These are phyloP conservation scores for Cassiopea andromeda DNA, from an alignment of 30 jellyfish, hydroid and myxozoan species.

Conservation along the genomic window DNA sequence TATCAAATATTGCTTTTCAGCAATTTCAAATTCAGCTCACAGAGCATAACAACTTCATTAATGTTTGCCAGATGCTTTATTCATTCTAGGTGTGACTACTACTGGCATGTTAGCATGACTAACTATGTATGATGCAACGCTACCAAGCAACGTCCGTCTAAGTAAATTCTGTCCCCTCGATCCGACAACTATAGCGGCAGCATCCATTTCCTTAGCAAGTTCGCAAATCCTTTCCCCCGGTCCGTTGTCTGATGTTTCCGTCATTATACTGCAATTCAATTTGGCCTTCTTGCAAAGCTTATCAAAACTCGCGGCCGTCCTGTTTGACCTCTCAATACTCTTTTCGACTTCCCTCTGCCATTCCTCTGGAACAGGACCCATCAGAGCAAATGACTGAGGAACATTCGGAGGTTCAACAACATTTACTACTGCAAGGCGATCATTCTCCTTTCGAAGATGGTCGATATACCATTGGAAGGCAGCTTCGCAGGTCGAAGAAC, in stretches of 20 bases:
- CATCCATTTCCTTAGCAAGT: constrained; percentile 68
- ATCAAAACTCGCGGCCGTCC: constrained; percentile 54
- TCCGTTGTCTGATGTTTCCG: constrained; percentile 71
- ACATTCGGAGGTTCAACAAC: constrained; percentile 79
- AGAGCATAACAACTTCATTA: not conserved
- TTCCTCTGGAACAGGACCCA: constrained; percentile 73
- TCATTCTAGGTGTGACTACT: constrained; percentile 70
- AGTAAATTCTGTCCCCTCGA: constrained; percentile 83
- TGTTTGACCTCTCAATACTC: constrained; percentile 61
- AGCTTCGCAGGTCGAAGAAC: constrained; percentile 67
- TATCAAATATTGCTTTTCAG: too few relatives aligned
- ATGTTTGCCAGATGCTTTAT: not conserved
- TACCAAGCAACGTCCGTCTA: constrained; percentile 87
- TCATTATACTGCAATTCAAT: constrained; percentile 43
- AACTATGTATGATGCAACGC: constrained; percentile 81
- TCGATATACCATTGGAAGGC: constrained; percentile 80
- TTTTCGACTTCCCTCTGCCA: constrained; percentile 74
- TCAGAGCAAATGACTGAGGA: constrained; percentile 60
- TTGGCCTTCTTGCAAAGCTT: constrained; percentile 54
- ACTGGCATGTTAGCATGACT: constrained; percentile 76
- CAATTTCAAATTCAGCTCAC: not conserved
- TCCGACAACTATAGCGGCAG: constrained; percentile 76
- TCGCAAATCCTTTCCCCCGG: constrained; percentile 84
- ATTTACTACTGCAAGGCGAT: constrained; percentile 78
- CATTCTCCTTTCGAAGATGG: constrained; percentile 62